Evolutionary conservation across 2,888 invertebrate species (phyloP), one percentile per base, ranked within the genome.

Genomic region (Chrysotoxum bicinctum): DNA sequence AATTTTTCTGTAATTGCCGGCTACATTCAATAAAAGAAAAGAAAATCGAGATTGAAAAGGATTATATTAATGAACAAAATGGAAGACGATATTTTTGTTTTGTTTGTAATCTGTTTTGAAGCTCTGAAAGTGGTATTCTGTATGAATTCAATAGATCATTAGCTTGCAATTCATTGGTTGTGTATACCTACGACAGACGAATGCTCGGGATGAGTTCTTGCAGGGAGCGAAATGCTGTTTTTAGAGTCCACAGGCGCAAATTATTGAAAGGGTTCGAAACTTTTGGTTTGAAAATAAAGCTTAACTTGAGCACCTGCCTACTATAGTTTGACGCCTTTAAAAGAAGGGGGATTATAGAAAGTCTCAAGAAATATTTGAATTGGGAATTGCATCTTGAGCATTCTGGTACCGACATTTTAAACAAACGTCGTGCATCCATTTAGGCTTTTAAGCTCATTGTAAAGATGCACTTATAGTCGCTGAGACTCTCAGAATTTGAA

Each of bases 1-100:
- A 92, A 87, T 54, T 89, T 90, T 14, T 88, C 87, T 37, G 90
- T 90, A 72, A 92, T 74, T 88, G 89, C 88, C 30, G 92, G 92
- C 92, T 92, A 87, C 30, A 37, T 3, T 4, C 9, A 8, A 87
- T 88, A 52, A 45, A 26, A 30, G 58, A 66, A 79, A 76, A 68
- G 35, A 60, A 37, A 72, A 73, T 16, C 60, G 12, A 35, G 35
- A 50, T 35, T 62, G 9, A 32, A 56, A 76, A 50, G 69, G 45
- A 75, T 56, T 54, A 35, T 45, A 68, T 40, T 78, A 72, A 87
- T 78, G 82, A 70, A 60, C 1, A 9, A 48, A 60, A 70, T 35
- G 10, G 21, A 58, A 54, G 23, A 30, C 26, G 40, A 56, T 69
- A 37, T 77, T 66, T 60, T 66, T n/a, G n/a, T n/a, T 68, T 80